Percentiles rank a stretch among this genome's conserved stretches.
These are phyloP conservation scores for Euclidia mi DNA, from an alignment of 2,888 invertebrate genomes.

Conservation along the genomic window DNA sequence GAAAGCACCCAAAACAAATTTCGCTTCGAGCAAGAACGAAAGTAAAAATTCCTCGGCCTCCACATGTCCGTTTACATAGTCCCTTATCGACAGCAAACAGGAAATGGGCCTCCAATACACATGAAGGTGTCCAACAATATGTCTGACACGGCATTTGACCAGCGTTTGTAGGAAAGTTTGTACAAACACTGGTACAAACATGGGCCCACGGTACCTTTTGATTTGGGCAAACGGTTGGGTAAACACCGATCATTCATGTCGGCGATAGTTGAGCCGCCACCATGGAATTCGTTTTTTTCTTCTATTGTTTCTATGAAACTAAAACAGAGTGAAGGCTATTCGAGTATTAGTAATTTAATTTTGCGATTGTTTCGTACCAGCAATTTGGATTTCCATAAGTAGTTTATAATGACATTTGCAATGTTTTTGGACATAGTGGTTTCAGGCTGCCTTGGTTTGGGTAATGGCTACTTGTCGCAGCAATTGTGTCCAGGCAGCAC, in stretches of 20 bases:
- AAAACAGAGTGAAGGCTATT: constrained; percentile 16
- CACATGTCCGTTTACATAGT: constrained; percentile 56
- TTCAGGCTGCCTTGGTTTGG: no score
- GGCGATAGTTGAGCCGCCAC: constrained; percentile 48
- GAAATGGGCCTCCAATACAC: constrained; percentile 64
- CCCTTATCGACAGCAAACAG: constrained; percentile 72
- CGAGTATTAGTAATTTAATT: no score
- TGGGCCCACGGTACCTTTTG: constrained; percentile 65
- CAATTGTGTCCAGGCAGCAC: no score
- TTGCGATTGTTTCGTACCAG: no score
- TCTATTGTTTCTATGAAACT: constrained; percentile 46
- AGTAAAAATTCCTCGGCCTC: constrained; percentile 55
- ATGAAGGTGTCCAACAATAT: constrained; percentile 60
- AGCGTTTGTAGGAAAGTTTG: constrained; percentile 49
- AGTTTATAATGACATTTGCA: no score
- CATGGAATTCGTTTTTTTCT: constrained; percentile 39
- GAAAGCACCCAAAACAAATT: background rate
- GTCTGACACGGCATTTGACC: constrained; percentile 56
- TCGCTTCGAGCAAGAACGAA: constrained; percentile 29
- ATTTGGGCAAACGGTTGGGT: constrained; percentile 57
- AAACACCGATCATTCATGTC: constrained; percentile 61
- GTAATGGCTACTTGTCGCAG: no score
- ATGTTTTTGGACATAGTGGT: no score
- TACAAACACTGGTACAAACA: constrained; percentile 64
- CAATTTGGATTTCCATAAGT: no score